A percentile compares a stretch with the other conserved stretches of the same genome.
Evolutionary conservation across 2,797 vertebrate genomes (phyloP).

Genomic region (Poeciliopsis gracilis): DNA sequence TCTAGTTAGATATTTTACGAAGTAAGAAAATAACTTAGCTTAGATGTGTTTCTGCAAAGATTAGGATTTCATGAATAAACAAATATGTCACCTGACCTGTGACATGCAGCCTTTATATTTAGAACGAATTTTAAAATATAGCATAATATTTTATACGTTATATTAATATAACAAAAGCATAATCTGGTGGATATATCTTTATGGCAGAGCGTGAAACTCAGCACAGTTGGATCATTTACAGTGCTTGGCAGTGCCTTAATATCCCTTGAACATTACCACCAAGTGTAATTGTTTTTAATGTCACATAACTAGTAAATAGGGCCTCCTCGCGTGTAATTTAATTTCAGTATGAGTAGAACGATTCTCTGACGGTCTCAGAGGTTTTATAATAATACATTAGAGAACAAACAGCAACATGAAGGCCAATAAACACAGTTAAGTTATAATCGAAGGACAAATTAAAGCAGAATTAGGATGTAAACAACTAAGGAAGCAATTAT

Average conservation of each 20-base stretch:
- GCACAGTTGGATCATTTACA: neutral
- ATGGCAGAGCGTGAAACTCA: neutral
- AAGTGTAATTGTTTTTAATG: neutral
- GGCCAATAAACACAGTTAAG: neutral
- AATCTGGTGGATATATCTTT: neutral
- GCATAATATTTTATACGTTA: neutral
- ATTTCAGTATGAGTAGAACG: neutral
- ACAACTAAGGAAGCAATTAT: neutral
- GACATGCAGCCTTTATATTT: neutral
- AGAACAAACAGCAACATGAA: neutral
- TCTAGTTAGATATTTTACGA: neutral
- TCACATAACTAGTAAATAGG: neutral
- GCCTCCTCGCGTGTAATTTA: neutral
- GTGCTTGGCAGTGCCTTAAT: neutral
- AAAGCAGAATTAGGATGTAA: neutral
- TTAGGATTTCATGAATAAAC: neutral
- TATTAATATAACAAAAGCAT: neutral
- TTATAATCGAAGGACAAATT: neutral
- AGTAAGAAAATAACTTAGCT: neutral
- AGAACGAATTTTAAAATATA: too few species aligned
- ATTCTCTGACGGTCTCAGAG: neutral
- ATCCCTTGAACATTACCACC: neutral
- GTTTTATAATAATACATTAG: neutral
- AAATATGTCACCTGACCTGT: neutral
- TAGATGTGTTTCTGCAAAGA: neutral